These are phyloP conservation scores for Lacerta bilineata DNA, from an alignment of 2,797 vertebrate species.

Conservation along the genomic window DNA sequence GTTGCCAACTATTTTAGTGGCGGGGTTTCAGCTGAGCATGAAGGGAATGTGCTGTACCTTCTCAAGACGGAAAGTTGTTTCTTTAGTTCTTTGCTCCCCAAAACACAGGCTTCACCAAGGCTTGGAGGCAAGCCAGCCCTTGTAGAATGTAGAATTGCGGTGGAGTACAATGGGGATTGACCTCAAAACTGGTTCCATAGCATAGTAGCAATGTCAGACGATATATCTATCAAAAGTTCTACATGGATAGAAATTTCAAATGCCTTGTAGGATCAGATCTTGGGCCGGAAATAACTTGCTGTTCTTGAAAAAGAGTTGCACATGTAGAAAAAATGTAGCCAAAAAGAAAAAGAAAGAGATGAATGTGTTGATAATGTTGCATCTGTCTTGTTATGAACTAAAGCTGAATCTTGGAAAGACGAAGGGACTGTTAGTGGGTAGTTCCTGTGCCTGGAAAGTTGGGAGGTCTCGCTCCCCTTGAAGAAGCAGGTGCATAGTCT, in stretches of 20 bases:
- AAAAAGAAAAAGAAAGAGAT: not conserved
- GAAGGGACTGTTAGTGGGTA: too few species aligned
- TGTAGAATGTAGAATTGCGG: slow-evolving; percentile 31
- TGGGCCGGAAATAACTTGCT: slow-evolving; percentile 21
- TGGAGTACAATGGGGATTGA: slow-evolving; percentile 44
- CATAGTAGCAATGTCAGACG: slow-evolving; percentile 31
- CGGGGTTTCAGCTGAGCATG: slow-evolving; percentile 50
- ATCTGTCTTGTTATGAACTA: not conserved
- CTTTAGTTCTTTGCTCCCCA: slow-evolving; percentile 45
- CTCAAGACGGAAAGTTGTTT: slow-evolving; percentile 53
- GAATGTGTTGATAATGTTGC: not conserved
- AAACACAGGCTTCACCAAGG: slow-evolving; percentile 23
- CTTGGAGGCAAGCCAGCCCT: slow-evolving; percentile 33
- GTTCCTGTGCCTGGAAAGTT: too few species aligned
- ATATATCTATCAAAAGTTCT: slow-evolving; percentile 10
- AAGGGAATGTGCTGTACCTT: slow-evolving; percentile 49
- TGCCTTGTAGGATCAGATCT: slow-evolving; percentile 29
- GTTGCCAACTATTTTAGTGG: slow-evolving; percentile 69
- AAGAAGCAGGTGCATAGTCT: too few species aligned
- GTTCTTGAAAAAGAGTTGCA: slow-evolving; percentile 29
- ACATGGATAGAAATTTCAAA: slow-evolving; percentile 10
- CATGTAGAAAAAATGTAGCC: not conserved
- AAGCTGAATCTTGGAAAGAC: too few species aligned
- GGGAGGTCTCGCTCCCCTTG: too few species aligned
- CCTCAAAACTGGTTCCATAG: not conserved